These are phyloP conservation scores for Nephrotoma guestfalica DNA, from an alignment of 2,888 invertebrate genomes.

Conservation along the genomic window DNA sequence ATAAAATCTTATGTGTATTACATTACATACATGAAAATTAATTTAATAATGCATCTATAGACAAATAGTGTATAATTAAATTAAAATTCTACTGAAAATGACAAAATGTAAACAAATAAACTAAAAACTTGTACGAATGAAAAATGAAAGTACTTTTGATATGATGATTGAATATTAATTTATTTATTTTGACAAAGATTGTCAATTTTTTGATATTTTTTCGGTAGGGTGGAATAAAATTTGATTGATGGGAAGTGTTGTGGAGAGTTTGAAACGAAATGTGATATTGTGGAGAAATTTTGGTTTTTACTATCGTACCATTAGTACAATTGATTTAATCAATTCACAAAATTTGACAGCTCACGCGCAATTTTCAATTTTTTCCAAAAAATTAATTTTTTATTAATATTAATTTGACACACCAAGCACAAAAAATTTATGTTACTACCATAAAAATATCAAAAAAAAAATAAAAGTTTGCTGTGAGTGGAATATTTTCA, in stretches of 20 bases:
- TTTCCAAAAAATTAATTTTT: no score
- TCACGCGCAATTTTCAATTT: no score
- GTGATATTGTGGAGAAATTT: no score
- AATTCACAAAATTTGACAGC: no score
- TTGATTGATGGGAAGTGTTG: not conserved
- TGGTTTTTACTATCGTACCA: no score
- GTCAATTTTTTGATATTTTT: not conserved
- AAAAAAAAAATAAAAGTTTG: no score
- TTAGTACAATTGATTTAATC: no score
- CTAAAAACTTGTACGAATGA: not conserved
- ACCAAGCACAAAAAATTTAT: no score
- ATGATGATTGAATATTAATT: not conserved
- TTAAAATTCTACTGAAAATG: not conserved
- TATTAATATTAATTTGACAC: no score
- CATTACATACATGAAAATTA: not conserved
- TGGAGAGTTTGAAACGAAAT: not conserved
- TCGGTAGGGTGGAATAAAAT: not conserved
- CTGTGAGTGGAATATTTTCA: no score
- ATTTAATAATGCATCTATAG: not conserved
- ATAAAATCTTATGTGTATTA: not conserved
- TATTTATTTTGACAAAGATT: not conserved
- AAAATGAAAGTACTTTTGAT: not conserved
- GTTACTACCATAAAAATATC: no score
- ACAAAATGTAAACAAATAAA: not conserved
- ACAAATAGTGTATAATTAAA: not conserved